Evolutionary conservation across 2,113 vertebrate genomes (phyloP), one percentile per base, ranked within the genome.

Genomic region (Tautogolabrus adspersus): DNA sequence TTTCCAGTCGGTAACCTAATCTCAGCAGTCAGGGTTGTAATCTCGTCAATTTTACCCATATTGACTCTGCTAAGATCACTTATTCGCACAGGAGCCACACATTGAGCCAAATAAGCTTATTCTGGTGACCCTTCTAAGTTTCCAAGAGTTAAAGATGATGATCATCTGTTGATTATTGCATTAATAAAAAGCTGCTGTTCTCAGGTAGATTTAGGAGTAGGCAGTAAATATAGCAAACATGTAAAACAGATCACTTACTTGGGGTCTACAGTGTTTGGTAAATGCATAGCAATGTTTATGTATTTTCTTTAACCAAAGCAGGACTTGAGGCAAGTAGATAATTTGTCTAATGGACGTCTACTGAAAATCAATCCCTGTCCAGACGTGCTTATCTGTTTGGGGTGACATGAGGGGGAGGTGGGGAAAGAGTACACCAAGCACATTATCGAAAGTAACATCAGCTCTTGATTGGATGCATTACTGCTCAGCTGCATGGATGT

Each of bases 371-470:
- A 85, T 89, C 64, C 59, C 62, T 60, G 64, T 80, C 60, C 22
- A 83, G 64, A 75, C 46, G 6, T 63, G 63, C 46, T 88, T 83
- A 79, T 84, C 67, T 74, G 64, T 77, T 46, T 38, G 40, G 66
- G 60, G 77, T 76, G 80, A 75, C 73, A 42, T 69, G 75, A 12
- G 44, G 56, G 51, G n/a, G 47, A 75, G 44, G 34, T 69, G 46
- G 49, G 23, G 69, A 84, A 56, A 61, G 61, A 55, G 61, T 44
- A 13, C 61, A 58, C 55, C 59, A 64, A 69, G 75, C 65, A 76
- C 76, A 79, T 84, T 79, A 90, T 85, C 88, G 79, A 26, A 72
- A 86, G 83, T 77, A 69, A 51, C 83, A 87, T 77, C 65, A 75
- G 59, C 61, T 72, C 74, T 72, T 22, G 66, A 81, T 68, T 78